A percentile compares a stretch with the other conserved stretches of the same genome.
Conservation (phyloP, 2,797 vertebrate genomes). For the Onychomys arenicola region DNA sequence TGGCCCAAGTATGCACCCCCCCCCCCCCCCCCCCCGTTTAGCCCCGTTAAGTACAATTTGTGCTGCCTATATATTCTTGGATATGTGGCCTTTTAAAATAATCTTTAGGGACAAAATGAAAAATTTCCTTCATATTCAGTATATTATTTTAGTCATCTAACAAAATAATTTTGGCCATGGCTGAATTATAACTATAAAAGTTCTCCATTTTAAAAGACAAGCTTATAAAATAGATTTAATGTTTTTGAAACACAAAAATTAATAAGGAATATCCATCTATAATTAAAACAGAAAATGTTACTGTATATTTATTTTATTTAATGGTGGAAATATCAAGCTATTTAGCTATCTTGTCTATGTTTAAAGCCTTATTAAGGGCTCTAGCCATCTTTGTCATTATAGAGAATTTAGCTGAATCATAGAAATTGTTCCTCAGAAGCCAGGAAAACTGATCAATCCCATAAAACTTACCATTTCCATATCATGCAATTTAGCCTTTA, state of each 20-base stretch:
- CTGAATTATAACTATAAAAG: constrained; percentile 46
- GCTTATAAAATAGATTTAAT: constrained; percentile 8
- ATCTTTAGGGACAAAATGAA: constrained; percentile 41
- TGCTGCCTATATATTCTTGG: background rate
- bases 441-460: background rate
- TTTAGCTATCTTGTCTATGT: background rate
- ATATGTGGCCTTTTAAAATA: background rate
- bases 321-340: constrained; percentile 18
- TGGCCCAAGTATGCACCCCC: no score
- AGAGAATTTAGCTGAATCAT: constrained; percentile 20
- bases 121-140: background rate
- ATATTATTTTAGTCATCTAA: constrained; percentile 13
- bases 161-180: constrained; percentile 19
- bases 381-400: background rate
- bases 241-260: constrained; percentile 33
- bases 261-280: background rate
- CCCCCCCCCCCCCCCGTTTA: no score
- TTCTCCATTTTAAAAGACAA: constrained; percentile 45
- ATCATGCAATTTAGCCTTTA: constrained; percentile 97
- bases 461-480: constrained; percentile 95
- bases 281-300: constrained; percentile 59
- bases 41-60: background rate
- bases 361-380: constrained; percentile 47
- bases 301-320: constrained; percentile 15
- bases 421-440: background rate